These are phyloP conservation scores for Drosophila willistoni DNA, from an alignment of 1,140 invertebrate species.

Conservation along the genomic window DNA sequence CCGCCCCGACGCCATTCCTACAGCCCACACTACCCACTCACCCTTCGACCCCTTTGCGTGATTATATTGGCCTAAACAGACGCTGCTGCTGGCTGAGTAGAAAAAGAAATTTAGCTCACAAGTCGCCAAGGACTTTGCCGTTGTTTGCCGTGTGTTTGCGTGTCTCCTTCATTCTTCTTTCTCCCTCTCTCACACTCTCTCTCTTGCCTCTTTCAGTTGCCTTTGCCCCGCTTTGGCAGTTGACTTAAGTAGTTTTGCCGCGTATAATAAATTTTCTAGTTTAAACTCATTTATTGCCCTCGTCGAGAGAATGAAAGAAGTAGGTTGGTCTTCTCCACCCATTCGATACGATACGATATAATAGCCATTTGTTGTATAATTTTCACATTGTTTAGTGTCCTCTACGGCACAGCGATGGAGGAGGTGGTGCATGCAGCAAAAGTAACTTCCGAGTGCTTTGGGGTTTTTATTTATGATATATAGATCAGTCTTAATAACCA, in stretches of 20 bases:
- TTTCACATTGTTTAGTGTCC: constrained; percentile 77
- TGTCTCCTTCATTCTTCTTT: constrained; percentile 32
- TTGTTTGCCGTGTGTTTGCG: constrained; percentile 41
- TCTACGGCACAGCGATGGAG: neutral
- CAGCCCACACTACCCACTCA: neutral
- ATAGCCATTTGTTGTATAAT: constrained; percentile 78
- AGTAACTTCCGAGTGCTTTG: constrained; percentile 44
- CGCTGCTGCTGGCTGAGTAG: constrained; percentile 17
- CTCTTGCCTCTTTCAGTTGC: neutral
- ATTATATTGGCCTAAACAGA: constrained; percentile 74
- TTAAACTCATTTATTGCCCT: constrained; percentile 79
- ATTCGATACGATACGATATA: constrained; percentile 42
- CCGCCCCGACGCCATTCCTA: neutral
- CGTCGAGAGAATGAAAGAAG: constrained; percentile 46
- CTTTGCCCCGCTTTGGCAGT: neutral
- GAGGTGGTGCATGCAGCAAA: constrained; percentile 4
- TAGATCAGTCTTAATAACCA: constrained; percentile 34
- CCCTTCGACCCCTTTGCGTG: constrained; percentile 46
- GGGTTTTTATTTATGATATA: constrained; percentile 73
- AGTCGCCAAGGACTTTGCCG: constrained; percentile 44
- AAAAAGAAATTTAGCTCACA: too few relatives aligned
- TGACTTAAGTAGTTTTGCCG: constrained; percentile 76
- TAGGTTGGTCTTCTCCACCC: constrained; percentile 25
- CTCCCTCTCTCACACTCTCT: too few relatives aligned
- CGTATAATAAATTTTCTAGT: constrained; percentile 80